Conservation (phyloP, 2,888 invertebrate species). For the Ischnura elegans region DNA sequence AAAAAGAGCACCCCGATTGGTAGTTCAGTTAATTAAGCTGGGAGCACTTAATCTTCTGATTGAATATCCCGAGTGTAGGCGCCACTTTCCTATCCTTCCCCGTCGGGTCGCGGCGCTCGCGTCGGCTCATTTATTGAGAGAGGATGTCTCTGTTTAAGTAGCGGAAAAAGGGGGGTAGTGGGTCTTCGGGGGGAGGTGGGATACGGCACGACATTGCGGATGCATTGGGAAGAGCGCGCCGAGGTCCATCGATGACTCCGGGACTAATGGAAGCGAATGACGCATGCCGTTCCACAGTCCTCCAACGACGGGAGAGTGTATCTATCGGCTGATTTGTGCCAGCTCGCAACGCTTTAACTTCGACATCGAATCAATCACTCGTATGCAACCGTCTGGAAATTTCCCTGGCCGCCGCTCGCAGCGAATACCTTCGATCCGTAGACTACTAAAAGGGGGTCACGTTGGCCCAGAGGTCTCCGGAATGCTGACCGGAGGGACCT, state of each 20-base stretch:
- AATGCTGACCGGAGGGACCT: too few relatives aligned
- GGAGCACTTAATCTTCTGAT: not conserved
- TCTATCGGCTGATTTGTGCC: not conserved
- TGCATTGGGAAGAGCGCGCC: not conserved
- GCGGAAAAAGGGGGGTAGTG: too few relatives aligned
- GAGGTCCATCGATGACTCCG: not conserved
- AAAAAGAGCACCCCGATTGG: not conserved
- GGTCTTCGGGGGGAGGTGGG: not conserved
- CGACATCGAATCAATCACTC: conserved; percentile 3
- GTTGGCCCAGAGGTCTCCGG: too few relatives aligned
- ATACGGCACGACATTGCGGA: not conserved
- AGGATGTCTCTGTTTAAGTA: not conserved
- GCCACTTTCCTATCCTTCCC: not conserved
- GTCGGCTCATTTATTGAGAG: not conserved
- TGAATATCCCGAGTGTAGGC: not conserved
- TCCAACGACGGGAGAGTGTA: not conserved
- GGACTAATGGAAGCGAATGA: conserved; percentile 14
- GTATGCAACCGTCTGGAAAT: not conserved
- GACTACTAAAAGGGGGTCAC: too few relatives aligned
- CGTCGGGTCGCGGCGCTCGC: not conserved
- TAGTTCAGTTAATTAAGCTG: not conserved
- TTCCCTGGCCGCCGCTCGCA: not conserved
- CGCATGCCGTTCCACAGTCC: not conserved
- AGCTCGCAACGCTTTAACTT: not conserved
- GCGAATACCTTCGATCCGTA: not conserved